phyloP scores from a whole-genome alignment of 2,888 invertebrate genomes.

The Ischnus inquisitorius region DNA sequence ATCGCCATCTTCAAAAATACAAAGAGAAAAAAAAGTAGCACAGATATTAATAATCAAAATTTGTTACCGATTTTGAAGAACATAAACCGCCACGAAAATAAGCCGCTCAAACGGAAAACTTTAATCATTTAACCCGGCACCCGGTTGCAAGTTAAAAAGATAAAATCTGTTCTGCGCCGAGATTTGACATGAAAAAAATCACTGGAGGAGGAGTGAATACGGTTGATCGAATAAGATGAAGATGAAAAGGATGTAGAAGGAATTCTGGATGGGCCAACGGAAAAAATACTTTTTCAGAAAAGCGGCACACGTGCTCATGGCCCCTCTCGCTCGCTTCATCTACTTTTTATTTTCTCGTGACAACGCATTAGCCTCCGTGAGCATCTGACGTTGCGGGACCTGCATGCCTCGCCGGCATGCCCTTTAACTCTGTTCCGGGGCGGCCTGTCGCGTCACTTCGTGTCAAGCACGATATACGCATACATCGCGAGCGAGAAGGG shows the following conservation, averaged over 20 bases:
- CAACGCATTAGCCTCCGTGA: slow-evolving; percentile 79
- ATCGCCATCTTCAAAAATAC: too few species aligned
- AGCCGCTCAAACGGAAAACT: too few species aligned
- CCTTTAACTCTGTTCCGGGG: slow-evolving; percentile 55
- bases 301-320: not conserved
- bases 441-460: slow-evolving; percentile 74
- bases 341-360: slow-evolving; percentile 72
- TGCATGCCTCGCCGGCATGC: slow-evolving; percentile 14
- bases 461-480: slow-evolving; percentile 71
- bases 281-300: slow-evolving; percentile 32
- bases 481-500: not conserved
- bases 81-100: too few species aligned
- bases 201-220: not conserved
- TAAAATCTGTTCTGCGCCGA: not conserved
- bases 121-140: too few species aligned
- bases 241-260: not conserved
- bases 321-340: not conserved
- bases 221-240: not conserved
- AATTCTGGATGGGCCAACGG: slow-evolving; percentile 2
- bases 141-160: not conserved
- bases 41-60: too few species aligned
- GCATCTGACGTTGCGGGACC: slow-evolving; percentile 72
- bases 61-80: too few species aligned
- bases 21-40: too few species aligned
- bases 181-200: not conserved